Evolutionary conservation across 2,888 invertebrate species (phyloP).

Genomic region (Camptogramma bilineatum): DNA sequence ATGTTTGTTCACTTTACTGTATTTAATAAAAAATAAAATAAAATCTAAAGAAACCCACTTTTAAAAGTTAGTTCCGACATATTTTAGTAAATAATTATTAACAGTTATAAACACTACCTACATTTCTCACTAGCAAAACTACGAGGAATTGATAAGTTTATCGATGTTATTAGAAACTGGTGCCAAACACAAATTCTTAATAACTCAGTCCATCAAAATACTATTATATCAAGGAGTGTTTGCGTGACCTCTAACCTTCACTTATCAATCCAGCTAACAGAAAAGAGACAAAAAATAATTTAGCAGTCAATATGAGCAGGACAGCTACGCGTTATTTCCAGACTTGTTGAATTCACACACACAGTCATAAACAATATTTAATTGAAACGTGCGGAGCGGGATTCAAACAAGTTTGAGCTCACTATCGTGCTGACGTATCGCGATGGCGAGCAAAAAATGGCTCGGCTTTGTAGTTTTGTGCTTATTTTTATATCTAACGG

Average conservation of each 20-base stretch:
- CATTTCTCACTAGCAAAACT: not conserved
- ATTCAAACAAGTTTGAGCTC: conserved; percentile 49
- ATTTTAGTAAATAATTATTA: no score
- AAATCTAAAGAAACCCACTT: no score
- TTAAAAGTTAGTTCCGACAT: no score
- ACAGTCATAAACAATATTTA: conserved; percentile 41
- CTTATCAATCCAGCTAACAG: conserved; percentile 42
- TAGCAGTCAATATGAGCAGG: conserved; percentile 37
- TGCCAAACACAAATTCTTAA: conserved; percentile 13
- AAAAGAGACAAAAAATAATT: conserved; percentile 37
- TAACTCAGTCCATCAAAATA: conserved; percentile 29
- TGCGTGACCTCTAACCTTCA: conserved; percentile 51
- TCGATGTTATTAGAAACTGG: not conserved
- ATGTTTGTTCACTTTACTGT: no score
- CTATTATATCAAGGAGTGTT: conserved; percentile 43
- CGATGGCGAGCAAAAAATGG: conserved; percentile 69
- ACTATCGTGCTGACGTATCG: conserved; percentile 45
- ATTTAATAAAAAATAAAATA: no score
- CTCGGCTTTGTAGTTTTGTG: conserved; percentile 65
- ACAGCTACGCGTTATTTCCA: conserved; percentile 47
- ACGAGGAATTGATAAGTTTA: not conserved
- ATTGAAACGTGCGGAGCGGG: conserved; percentile 45
- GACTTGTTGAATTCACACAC: conserved; percentile 46
- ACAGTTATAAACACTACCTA: not conserved
- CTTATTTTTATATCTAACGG: conserved; percentile 54